Evolutionary conservation across 2,888 invertebrate species (phyloP).

Genomic region (Tetragonula carbonaria): DNA sequence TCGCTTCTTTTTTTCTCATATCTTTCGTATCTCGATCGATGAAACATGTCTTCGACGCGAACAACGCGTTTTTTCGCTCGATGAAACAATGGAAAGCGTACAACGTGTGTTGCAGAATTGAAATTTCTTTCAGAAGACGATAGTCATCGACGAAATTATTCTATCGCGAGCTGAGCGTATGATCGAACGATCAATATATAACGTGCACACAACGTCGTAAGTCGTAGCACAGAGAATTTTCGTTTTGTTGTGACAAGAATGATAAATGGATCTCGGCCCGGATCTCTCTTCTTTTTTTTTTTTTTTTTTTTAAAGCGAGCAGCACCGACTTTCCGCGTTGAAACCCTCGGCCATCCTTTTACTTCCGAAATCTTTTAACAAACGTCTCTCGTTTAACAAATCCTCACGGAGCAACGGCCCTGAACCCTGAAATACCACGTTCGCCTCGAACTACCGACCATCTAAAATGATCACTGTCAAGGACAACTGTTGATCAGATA

Average conservation of each 20-base stretch:
- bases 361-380: conserved; percentile 17
- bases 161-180: not conserved
- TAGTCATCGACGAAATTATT: conserved; percentile 11
- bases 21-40: too few species aligned
- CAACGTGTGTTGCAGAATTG: not conserved
- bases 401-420: conserved; percentile 2
- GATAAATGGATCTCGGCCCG: conserved; percentile 33
- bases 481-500: conserved; percentile 6
- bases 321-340: conserved; percentile 6
- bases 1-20: too few species aligned
- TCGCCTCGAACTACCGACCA: not conserved
- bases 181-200: conserved; percentile 9
- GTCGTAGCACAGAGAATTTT: conserved; percentile 15
- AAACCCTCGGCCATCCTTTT: not conserved
- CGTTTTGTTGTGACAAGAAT: conserved; percentile 36
- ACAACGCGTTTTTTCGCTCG: not conserved
- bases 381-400: not conserved
- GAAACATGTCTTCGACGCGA: too few species aligned
- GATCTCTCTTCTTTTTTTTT: not conserved
- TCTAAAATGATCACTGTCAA: not conserved
- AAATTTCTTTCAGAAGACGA: not conserved
- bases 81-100: not conserved
- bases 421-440: not conserved
- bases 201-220: conserved; percentile 3
- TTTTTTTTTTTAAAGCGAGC: too few species aligned